Conservation (phyloP, 2,888 invertebrate genomes). For the Nomada ferruginata region DNA sequence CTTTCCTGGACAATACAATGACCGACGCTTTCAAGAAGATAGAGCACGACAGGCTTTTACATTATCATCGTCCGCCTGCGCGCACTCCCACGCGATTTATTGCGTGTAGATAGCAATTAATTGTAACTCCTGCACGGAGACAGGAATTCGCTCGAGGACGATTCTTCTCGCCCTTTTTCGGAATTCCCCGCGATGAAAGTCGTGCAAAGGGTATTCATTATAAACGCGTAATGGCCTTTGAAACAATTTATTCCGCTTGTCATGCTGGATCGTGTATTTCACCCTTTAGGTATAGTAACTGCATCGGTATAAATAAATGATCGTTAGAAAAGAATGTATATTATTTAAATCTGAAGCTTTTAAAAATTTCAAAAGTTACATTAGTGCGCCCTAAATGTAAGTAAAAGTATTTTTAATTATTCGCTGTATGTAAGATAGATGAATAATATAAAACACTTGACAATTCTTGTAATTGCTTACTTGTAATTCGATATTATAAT, state of each 20-base stretch:
- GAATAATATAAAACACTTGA: too few species aligned
- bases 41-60: conserved; percentile 49
- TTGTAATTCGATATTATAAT: too few species aligned
- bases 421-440: too few species aligned
- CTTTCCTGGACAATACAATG: conserved; percentile 66
- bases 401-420: too few species aligned
- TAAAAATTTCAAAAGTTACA: too few species aligned
- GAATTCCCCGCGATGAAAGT: conserved; percentile 38
- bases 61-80: conserved; percentile 43
- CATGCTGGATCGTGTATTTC: conserved; percentile 40
- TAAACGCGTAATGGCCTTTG: conserved; percentile 58
- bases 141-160: conserved; percentile 53
- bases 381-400: too few species aligned
- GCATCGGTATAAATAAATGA: too few species aligned
- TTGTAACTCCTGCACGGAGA: conserved; percentile 48
- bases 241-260: conserved; percentile 65
- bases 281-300: conserved; percentile 21
- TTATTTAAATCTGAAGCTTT: too few species aligned
- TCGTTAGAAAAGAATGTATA: too few species aligned
- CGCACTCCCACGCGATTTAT: conserved; percentile 54
- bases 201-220: conserved; percentile 53
- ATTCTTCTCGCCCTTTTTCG: conserved; percentile 45
- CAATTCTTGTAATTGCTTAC: too few species aligned
- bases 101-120: conserved; percentile 64
- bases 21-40: conserved; percentile 58